Evolutionary conservation across 1,140 invertebrate genomes (phyloP).

Genomic region (Pentalonia nigronervosa): DNA sequence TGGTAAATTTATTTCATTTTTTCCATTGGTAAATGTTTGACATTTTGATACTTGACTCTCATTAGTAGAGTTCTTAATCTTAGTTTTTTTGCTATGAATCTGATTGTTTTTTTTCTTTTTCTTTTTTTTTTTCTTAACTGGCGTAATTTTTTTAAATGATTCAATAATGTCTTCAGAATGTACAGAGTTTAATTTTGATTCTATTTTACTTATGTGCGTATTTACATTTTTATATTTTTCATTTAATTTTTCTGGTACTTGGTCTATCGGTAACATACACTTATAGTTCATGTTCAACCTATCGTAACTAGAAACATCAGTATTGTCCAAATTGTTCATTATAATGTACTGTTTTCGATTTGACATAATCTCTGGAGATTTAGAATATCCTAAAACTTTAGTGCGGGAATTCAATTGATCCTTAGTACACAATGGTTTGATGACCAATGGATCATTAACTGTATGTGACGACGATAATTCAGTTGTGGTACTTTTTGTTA

Average conservation of each 20-base stretch:
- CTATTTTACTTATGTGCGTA: not conserved
- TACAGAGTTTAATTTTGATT: not conserved
- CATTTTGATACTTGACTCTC: not conserved
- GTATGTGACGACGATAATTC: not conserved
- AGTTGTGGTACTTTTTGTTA: not conserved
- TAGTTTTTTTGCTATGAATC: not conserved
- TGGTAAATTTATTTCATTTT: not conserved
- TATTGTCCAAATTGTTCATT: not conserved
- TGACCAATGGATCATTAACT: not conserved
- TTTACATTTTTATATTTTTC: not conserved
- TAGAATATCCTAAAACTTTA: not conserved
- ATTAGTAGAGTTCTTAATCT: not conserved
- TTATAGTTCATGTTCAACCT: not conserved
- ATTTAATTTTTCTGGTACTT: not conserved
- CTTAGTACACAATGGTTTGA: not conserved
- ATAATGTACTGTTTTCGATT: not conserved
- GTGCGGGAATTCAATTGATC: not conserved
- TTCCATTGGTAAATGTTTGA: not conserved
- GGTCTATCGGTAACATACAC: not conserved
- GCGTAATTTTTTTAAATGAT: not conserved
- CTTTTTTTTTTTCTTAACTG: not conserved
- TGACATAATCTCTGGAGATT: constrained; percentile 19
- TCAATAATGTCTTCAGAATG: constrained; percentile 15
- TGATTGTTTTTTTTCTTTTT: not conserved
- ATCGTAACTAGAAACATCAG: not conserved